phyloP scores from a whole-genome alignment of 2,113 vertebrate genomes.

The Cottus gobio region DNA sequence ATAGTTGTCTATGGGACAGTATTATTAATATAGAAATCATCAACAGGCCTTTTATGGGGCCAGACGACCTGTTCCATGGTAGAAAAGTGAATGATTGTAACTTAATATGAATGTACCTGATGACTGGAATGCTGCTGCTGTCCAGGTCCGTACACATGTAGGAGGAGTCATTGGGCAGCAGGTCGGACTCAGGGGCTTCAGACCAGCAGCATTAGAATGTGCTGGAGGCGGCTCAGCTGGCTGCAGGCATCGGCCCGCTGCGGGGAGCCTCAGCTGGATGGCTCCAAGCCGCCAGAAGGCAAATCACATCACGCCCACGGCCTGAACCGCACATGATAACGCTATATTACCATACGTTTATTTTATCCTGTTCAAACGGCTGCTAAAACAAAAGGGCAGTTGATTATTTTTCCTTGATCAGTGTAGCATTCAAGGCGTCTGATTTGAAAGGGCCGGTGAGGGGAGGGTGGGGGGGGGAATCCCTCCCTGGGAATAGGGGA shows the following conservation, averaged over 20 bases:
- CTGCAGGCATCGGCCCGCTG: slow-evolving; percentile 46
- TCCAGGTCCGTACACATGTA: too few species aligned
- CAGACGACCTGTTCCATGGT: background rate
- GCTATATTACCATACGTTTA: slow-evolving; percentile 85
- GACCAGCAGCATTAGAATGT: slow-evolving; percentile 62
- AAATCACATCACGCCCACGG: slow-evolving; percentile 72
- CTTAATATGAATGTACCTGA: background rate
- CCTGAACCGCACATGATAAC: slow-evolving; percentile 83
- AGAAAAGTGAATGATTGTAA: background rate
- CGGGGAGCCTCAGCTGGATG: slow-evolving; percentile 51
- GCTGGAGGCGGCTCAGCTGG: slow-evolving; percentile 73
- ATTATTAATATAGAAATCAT: background rate
- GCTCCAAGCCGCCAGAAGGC: slow-evolving; percentile 64
- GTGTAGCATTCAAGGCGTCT: slow-evolving; percentile 75
- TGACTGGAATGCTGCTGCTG: background rate
- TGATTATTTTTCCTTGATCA: slow-evolving; percentile 83
- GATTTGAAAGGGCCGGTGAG: slow-evolving; percentile 42
- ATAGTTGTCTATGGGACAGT: background rate
- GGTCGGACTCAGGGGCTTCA: background rate
- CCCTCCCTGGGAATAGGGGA: slow-evolving; percentile 49
- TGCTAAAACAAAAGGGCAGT: slow-evolving; percentile 82
- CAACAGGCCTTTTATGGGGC: background rate
- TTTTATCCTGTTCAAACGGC: slow-evolving; percentile 74
- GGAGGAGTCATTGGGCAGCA: background rate
- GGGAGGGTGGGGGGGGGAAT: slow-evolving; percentile 60